phyloP scores from a whole-genome alignment of 2,888 invertebrate species.

The Chymomyza amoena region DNA sequence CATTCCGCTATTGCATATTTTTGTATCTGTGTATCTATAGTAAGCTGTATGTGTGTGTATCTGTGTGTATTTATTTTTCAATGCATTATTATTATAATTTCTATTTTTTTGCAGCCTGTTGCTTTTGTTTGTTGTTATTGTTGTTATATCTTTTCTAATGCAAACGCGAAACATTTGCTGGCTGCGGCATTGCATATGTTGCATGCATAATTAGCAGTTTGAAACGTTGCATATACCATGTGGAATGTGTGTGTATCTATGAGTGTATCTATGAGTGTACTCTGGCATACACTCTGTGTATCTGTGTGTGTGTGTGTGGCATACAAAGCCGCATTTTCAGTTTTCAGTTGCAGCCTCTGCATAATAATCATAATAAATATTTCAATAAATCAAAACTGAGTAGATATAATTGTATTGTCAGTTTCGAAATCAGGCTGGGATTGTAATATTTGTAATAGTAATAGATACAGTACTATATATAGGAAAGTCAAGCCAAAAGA shows the following conservation, averaged over 20 bases:
- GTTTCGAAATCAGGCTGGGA: background rate
- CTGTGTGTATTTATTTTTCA: constrained; percentile 15
- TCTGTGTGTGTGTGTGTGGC: constrained; percentile 12
- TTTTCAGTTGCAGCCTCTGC: constrained; percentile 49
- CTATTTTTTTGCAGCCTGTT: constrained; percentile 42
- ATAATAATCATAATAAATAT: constrained; percentile 67
- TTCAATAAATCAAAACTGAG: constrained; percentile 54
- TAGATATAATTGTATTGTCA: background rate
- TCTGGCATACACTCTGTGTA: background rate
- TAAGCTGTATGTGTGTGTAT: constrained; percentile 17
- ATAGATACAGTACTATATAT: background rate
- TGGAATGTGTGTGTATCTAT: background rate
- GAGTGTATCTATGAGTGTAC: too few relatives aligned
- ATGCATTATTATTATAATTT: constrained; percentile 62
- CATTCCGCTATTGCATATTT: constrained; percentile 19
- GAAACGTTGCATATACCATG: constrained; percentile 2
- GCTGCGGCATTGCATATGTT: constrained; percentile 48
- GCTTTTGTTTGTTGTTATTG: constrained; percentile 22
- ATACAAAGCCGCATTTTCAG: constrained; percentile 49
- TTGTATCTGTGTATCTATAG: constrained; percentile 19
- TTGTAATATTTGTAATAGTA: background rate
- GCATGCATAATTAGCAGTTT: constrained; percentile 69
- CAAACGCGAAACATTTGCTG: constrained; percentile 14
- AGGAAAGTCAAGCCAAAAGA: background rate
- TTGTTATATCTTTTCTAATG: constrained; percentile 42